phyloP scores from a whole-genome alignment of 2,888 invertebrate species.

The Pollenia amentaria region DNA sequence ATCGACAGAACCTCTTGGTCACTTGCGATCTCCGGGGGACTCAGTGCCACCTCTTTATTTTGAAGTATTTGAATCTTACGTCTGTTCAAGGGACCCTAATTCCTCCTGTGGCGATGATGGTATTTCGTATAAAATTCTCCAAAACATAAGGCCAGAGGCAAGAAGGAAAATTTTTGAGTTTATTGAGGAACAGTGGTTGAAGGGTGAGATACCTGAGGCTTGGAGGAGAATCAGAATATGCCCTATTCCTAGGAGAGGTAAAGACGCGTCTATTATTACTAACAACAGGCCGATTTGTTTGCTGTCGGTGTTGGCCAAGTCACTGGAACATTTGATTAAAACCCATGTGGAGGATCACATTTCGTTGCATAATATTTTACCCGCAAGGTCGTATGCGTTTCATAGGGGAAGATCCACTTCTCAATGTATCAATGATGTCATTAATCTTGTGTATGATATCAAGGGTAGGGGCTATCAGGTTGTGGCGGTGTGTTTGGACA shows the following conservation, averaged over 20 bases:
- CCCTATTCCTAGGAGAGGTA: slow-evolving; percentile 2
- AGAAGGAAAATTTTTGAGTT: neutral
- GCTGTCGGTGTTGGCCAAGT: neutral
- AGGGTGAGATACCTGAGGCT: neutral
- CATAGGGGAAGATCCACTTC: no score
- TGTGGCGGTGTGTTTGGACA: no score
- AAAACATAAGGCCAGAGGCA: neutral
- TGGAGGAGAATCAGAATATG: neutral
- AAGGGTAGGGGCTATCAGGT: no score
- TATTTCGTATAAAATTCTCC: neutral
- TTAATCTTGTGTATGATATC: no score
- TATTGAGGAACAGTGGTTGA: neutral
- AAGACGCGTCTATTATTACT: neutral
- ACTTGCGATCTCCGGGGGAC: neutral
- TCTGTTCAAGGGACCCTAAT: neutral
- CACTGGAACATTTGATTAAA: neutral
- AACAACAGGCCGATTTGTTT: slow-evolving; percentile 24
- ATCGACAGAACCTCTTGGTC: neutral
- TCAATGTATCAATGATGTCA: no score
- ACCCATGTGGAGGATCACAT: neutral
- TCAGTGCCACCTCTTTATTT: neutral
- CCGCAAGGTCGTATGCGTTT: neutral
- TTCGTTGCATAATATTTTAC: neutral
- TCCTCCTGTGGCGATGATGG: neutral
- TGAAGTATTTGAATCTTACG: no score